Conservation (phyloP, 2,797 vertebrate species). For the Labeo calbasu region DNA sequence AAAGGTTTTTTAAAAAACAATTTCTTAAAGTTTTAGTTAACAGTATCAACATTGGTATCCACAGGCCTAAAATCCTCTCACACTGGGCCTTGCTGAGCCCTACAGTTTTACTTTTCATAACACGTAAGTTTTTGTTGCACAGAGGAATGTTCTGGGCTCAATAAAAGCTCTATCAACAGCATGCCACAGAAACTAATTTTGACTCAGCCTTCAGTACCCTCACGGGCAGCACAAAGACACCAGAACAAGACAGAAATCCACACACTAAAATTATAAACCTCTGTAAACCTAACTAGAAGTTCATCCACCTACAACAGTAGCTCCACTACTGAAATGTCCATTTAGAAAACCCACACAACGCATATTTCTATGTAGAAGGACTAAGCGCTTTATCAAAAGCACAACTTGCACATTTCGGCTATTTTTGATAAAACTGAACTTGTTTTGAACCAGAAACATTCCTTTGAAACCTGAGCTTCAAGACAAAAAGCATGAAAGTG, state of each 20-base stretch:
- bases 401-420: neutral
- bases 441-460: neutral
- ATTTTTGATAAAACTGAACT: neutral
- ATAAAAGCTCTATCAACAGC: neutral
- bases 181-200: neutral
- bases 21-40: neutral
- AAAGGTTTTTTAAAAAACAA: neutral
- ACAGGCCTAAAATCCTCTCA: neutral
- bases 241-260: neutral
- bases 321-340: neutral
- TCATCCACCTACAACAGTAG: neutral
- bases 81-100: neutral
- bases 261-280: neutral
- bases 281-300: neutral
- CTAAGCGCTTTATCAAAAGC: neutral
- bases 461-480: constrained; percentile 1
- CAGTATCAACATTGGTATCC: neutral
- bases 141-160: neutral
- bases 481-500: neutral
- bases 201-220: neutral
- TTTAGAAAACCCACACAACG: neutral
- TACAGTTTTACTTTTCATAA: neutral
- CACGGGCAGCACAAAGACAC: neutral
- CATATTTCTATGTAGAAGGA: neutral
- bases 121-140: neutral